phyloP scores from a whole-genome alignment of 2,888 invertebrate species.

The Mystacides longicornis region DNA sequence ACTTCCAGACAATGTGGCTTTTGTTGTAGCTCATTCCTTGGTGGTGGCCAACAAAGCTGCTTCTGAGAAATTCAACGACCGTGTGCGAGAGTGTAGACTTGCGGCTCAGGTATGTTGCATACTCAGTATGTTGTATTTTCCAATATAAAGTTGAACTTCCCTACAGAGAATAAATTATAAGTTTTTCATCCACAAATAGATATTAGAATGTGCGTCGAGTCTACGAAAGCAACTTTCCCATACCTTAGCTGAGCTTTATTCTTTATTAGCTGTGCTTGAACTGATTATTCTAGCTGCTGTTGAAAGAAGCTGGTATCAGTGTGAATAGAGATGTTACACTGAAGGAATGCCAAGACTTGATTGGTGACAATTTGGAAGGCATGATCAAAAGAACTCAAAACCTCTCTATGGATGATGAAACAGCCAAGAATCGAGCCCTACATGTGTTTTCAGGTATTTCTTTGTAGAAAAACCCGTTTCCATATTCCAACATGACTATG shows the following conservation, averaged over 20 bases:
- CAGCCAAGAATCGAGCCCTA: constrained; percentile 75
- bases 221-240: too few species aligned
- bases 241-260: too few species aligned
- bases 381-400: constrained; percentile 62
- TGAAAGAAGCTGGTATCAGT: constrained; percentile 4
- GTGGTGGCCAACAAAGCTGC: constrained; percentile 91
- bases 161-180: too few species aligned
- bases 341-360: constrained; percentile 63
- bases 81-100: constrained; percentile 91
- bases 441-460: constrained; percentile 77
- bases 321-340: constrained; percentile 46
- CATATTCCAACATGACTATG: too few species aligned
- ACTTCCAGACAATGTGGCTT: constrained; percentile 75
- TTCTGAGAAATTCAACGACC: constrained; percentile 80
- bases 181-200: too few species aligned
- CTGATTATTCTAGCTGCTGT: constrained; percentile 5
- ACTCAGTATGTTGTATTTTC: neutral
- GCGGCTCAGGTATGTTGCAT: constrained; percentile 65
- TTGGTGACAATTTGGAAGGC: constrained; percentile 55
- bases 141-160: too few species aligned
- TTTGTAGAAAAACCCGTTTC: too few species aligned
- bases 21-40: constrained; percentile 90
- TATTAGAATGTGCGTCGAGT: too few species aligned
- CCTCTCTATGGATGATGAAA: constrained; percentile 59
- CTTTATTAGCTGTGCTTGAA: too few species aligned